Conservation (phyloP, 2,113 vertebrate genomes). For the Plestiodon gilberti region DNA sequence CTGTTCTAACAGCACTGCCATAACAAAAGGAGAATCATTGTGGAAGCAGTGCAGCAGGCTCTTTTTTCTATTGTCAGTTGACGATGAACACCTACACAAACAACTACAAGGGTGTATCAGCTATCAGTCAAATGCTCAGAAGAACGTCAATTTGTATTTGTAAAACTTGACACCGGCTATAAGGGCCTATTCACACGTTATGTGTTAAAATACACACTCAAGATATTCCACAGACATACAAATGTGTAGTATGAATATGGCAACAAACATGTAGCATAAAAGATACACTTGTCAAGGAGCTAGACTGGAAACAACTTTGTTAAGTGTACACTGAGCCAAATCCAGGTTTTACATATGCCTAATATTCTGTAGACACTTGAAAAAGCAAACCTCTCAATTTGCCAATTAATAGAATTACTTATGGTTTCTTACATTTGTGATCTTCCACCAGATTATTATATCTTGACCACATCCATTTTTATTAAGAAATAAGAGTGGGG, state of each 20-base stretch:
- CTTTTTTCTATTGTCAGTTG: conserved; percentile 30
- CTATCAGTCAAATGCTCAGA: neutral
- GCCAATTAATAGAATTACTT: neutral
- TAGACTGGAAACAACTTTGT: neutral
- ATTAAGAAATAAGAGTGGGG: neutral
- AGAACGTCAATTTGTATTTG: neutral
- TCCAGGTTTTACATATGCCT: neutral
- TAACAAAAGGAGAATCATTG: conserved; percentile 57
- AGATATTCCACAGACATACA: neutral
- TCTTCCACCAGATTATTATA: neutral
- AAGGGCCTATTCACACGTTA: neutral
- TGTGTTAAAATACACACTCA: neutral
- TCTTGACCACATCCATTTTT: too few relatives aligned
- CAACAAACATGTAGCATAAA: neutral
- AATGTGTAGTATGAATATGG: too few relatives aligned
- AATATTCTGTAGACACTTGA: neutral
- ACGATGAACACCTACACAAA: conserved; percentile 30
- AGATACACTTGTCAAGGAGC: neutral
- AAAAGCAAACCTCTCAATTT: neutral
- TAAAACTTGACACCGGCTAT: neutral
- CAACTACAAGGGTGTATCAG: neutral
- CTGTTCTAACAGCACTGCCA: conserved; percentile 49
- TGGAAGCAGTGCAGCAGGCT: conserved; percentile 11
- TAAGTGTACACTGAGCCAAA: neutral
- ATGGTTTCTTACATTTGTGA: neutral